phyloP scores from a whole-genome alignment of 2,888 invertebrate genomes.

The Eurytoma adleriae region DNA sequence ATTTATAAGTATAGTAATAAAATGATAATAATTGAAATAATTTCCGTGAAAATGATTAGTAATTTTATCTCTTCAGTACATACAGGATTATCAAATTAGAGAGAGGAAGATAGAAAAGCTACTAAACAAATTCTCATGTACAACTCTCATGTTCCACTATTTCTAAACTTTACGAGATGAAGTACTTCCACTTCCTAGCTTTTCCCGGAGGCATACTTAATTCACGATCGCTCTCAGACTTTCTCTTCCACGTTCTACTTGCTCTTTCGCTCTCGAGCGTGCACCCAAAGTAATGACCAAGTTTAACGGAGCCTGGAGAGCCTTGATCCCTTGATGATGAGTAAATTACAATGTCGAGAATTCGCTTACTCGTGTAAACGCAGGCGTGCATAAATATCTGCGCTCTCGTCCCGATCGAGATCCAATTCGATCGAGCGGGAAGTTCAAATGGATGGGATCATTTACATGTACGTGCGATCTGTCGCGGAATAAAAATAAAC shows the following conservation, averaged over 20 bases:
- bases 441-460: neutral
- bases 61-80: no score
- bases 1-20: no score
- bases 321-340: constrained; percentile 18
- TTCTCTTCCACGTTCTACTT: constrained; percentile 19
- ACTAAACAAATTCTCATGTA: constrained; percentile 11
- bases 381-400: no score
- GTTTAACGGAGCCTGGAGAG: constrained; percentile 2
- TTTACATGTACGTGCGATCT: neutral
- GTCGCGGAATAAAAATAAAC: no score
- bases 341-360: constrained; percentile 10
- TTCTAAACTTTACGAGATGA: constrained; percentile 18
- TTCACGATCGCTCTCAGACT: constrained; percentile 32
- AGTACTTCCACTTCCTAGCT: constrained; percentile 23
- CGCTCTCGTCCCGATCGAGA: neutral
- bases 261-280: constrained; percentile 11
- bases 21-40: no score
- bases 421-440: neutral
- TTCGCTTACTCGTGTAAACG: no score
- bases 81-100: neutral
- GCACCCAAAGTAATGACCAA: constrained; percentile 20
- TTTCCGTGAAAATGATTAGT: no score
- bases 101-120: neutral
- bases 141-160: constrained; percentile 15
- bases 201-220: constrained; percentile 34